phyloP scores from a whole-genome alignment of 2,888 invertebrate genomes.

The Perizoma flavofasciatum region DNA sequence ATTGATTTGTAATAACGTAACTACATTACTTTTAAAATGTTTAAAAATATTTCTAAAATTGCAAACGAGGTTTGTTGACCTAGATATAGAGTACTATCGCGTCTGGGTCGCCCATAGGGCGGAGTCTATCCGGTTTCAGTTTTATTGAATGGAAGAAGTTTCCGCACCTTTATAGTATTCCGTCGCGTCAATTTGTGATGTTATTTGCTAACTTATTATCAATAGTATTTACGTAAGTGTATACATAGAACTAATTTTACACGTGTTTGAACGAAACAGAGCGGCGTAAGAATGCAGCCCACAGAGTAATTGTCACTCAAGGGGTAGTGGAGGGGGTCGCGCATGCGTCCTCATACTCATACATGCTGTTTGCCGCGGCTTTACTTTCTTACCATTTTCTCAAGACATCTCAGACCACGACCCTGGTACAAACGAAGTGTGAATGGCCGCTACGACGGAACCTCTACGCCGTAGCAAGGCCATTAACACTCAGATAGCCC shows the following conservation, averaged over 20 bases:
- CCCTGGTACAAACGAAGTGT: not conserved
- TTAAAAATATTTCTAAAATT: not conserved
- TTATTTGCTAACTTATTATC: not conserved
- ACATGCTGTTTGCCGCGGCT: conserved; percentile 23
- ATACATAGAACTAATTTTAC: not conserved
- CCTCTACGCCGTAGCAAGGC: not conserved
- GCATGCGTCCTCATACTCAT: conserved; percentile 33
- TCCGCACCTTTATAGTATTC: not conserved
- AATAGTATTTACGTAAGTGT: not conserved
- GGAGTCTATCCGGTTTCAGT: not conserved
- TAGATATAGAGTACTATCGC: too few species aligned
- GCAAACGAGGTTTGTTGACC: not conserved
- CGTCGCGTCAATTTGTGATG: conserved; percentile 6
- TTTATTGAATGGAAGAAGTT: conserved; percentile 1
- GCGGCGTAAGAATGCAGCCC: conserved; percentile 37
- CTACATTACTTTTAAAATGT: too few species aligned
- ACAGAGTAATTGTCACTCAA: conserved; percentile 34
- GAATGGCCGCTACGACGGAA: conserved; percentile 1
- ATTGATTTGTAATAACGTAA: too few species aligned
- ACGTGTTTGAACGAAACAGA: conserved; percentile 31
- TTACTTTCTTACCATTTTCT: conserved; percentile 24
- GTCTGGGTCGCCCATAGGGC: not conserved
- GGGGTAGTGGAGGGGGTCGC: conserved; percentile 16
- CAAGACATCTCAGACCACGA: conserved; percentile 13
- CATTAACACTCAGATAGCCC: not conserved